Base-by-base conservation (phyloP, 2,888 invertebrate genomes). In the Hirtodrosophila alboralis region DNA sequence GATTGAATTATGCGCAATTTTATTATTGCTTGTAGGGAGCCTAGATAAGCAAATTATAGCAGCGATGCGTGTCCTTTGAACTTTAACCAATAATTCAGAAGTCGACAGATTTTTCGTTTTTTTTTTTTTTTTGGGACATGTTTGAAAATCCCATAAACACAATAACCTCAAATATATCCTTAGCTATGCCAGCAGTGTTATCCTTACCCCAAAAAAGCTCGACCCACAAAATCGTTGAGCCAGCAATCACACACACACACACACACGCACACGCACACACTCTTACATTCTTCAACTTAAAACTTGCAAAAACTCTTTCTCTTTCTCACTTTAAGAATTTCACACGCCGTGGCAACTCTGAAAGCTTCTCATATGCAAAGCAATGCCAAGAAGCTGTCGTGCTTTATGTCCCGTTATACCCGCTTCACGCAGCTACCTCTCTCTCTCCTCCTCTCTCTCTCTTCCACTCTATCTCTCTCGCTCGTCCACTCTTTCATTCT, bases 71-170 rank as follows among this genome's bases (percentile, higher is more conserved):
- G 68, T 60, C 71, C 79, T 76, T 68, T 83, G 84, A 76, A 84
- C 84, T 74, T 60, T 66, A 53, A 58, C 76, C 79, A 74, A 79
- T 79, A 79, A 83, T 60, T 83, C 74, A 83, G 63, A 41, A 57
- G n/a, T 38, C 53, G 70, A 70, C 70, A 70, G 71, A 70, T 71
- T n/a, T n/a, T n/a, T n/a, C n/a, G n/a, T n/a, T n/a, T n/a, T n/a
- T n/a, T n/a, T n/a, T n/a, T n/a, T n/a, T n/a, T n/a, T n/a, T n/a
- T 70, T 58, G 71, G 71, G 71, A 66, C 70, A 63, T 45, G 68
- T 54, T 59, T 63, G n/a, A 63, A 62, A 73, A 74, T 66, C 53
- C 84, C 79, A 79, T 83, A 79, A 79, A 79, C 83, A 76, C 64
- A 83, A 72, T 72, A 64, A 72, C 62, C 72, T 45, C n/a, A n/a